phyloP scores from a whole-genome alignment of 2,888 invertebrate genomes.

The Magallana nippona region DNA sequence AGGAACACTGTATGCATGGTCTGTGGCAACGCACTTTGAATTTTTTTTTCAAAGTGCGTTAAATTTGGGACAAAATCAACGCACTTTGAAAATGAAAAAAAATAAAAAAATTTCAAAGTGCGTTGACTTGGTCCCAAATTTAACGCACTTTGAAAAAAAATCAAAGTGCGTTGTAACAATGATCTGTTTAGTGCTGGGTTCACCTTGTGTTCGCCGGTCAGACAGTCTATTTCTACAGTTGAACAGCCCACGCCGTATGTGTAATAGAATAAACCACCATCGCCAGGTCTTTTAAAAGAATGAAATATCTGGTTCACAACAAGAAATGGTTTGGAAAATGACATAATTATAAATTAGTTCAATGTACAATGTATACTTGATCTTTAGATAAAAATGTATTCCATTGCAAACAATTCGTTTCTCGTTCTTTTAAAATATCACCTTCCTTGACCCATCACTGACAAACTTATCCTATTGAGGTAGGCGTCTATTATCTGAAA shows the following conservation, averaged over 20 bases:
- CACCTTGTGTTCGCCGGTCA: constrained; percentile 49
- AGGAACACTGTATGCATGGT: no score
- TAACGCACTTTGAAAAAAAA: no score
- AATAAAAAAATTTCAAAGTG: no score
- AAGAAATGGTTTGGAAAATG: background rate
- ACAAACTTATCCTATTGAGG: constrained; percentile 60
- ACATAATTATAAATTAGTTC: background rate
- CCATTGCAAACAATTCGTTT: background rate
- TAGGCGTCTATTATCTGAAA: constrained; percentile 61
- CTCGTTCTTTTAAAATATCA: constrained; percentile 34
- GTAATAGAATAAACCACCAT: constrained; percentile 28
- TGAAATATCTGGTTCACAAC: background rate
- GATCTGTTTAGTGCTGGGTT: background rate
- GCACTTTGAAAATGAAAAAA: no score
- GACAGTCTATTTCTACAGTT: constrained; percentile 45
- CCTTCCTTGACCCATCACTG: constrained; percentile 67
- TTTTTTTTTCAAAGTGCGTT: no score
- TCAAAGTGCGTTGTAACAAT: no score
- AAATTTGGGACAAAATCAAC: no score
- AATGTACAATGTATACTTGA: background rate
- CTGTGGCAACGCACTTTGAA: no score
- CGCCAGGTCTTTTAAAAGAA: background rate
- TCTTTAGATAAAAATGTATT: background rate
- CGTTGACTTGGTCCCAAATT: no score
- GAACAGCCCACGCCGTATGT: constrained; percentile 41